Evolutionary conservation across 2,113 vertebrate genomes (phyloP).

Genomic region (Aramus guarauna): DNA sequence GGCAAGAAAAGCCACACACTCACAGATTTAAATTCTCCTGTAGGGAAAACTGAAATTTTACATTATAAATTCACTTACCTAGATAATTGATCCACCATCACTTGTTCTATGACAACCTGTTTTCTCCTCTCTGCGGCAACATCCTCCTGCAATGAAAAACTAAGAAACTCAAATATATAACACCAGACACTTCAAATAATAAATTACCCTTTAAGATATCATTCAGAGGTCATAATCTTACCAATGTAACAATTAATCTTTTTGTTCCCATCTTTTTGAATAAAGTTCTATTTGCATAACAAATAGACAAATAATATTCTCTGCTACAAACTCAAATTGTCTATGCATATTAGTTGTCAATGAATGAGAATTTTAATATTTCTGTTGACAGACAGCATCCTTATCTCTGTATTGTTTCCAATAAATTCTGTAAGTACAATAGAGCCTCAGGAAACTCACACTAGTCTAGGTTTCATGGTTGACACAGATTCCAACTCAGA

Average conservation of each 20-base stretch:
- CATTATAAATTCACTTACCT: slow-evolving; percentile 62
- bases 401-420: background rate
- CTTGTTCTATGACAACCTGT: slow-evolving; percentile 77
- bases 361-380: background rate
- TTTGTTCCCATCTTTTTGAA: background rate
- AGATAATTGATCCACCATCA: slow-evolving; percentile 81
- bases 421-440: background rate
- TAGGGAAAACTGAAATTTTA: background rate
- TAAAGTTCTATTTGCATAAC: background rate
- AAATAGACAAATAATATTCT: background rate
- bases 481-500: background rate
- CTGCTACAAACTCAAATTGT: background rate
- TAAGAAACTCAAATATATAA: background rate
- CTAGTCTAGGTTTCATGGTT: background rate
- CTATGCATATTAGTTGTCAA: background rate
- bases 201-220: background rate
- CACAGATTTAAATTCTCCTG: background rate
- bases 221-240: background rate
- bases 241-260: background rate
- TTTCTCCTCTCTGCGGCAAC: slow-evolving; percentile 76
- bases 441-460: background rate
- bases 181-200: background rate
- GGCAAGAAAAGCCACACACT: background rate
- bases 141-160: slow-evolving; percentile 71
- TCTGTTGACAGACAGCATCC: background rate